phyloP scores from a whole-genome alignment of 2,113 vertebrate genomes.

The Pseudois nayaur region DNA sequence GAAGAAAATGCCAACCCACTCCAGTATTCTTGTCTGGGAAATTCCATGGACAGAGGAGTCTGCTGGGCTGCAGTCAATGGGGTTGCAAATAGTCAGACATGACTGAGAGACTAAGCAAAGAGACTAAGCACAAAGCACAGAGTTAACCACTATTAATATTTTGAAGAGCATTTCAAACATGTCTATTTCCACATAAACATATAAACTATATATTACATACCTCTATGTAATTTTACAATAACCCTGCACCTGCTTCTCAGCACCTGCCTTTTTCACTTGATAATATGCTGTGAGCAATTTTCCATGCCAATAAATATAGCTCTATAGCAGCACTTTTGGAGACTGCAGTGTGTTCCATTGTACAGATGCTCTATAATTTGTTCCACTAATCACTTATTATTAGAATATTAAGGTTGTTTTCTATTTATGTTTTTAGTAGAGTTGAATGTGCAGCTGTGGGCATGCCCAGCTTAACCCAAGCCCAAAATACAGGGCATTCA shows the following conservation, averaged over 20 bases:
- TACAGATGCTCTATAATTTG: conserved; percentile 10
- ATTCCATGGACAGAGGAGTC: not conserved
- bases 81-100: not conserved
- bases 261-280: not conserved
- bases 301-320: conserved; percentile 7
- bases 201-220: not conserved
- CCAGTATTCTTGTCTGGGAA: not conserved
- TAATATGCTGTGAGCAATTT: conserved; percentile 3
- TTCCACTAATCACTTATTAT: not conserved
- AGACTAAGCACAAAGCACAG: not conserved
- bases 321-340: not conserved
- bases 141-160: not conserved
- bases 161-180: not conserved
- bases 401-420: not conserved
- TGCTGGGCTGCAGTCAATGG: not conserved
- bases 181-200: not conserved
- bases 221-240: conserved; percentile 18
- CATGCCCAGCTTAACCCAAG: not conserved
- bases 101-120: not conserved
- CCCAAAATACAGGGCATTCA: not conserved
- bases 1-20: not conserved
- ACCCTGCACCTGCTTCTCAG: not conserved
- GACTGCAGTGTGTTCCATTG: not conserved
- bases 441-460: not conserved
- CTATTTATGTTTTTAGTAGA: not conserved